A percentile compares a stretch with the other conserved stretches of the same genome.
phyloP scores from a whole-genome alignment of 2,113 vertebrate species.

The Myotis brandtii region DNA sequence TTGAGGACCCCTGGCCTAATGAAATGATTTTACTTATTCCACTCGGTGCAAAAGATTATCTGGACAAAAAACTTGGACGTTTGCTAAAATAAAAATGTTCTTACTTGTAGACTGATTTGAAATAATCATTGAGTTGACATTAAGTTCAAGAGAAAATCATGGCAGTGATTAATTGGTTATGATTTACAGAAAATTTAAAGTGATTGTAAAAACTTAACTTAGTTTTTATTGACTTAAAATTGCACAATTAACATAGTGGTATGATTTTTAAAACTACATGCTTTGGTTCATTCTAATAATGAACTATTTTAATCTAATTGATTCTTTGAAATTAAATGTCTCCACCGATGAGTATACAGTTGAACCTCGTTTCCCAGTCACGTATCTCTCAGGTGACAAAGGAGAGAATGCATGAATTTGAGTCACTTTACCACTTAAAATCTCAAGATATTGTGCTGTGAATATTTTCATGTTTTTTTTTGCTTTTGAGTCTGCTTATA shows the following conservation, averaged over 20 bases:
- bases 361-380: too few relatives aligned
- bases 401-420: too few relatives aligned
- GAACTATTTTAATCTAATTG: background rate
- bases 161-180: background rate
- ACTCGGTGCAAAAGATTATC: background rate
- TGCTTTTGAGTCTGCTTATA: too few relatives aligned
- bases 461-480: too few relatives aligned
- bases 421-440: too few relatives aligned
- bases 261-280: background rate
- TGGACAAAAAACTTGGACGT: background rate
- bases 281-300: background rate
- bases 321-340: background rate
- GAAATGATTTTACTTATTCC: background rate
- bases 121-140: background rate
- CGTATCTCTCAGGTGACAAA: too few relatives aligned
- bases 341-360: background rate
- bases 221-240: conserved; percentile 5
- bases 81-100: conserved; percentile 8
- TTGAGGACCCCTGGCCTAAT: background rate
- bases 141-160: background rate
- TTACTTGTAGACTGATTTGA: background rate
- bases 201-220: background rate
- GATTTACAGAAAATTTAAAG: background rate
- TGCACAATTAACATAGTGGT: background rate
- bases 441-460: too few relatives aligned